Conservation (phyloP, 1,140 invertebrate genomes). For the Paralvinella palmiformis region DNA sequence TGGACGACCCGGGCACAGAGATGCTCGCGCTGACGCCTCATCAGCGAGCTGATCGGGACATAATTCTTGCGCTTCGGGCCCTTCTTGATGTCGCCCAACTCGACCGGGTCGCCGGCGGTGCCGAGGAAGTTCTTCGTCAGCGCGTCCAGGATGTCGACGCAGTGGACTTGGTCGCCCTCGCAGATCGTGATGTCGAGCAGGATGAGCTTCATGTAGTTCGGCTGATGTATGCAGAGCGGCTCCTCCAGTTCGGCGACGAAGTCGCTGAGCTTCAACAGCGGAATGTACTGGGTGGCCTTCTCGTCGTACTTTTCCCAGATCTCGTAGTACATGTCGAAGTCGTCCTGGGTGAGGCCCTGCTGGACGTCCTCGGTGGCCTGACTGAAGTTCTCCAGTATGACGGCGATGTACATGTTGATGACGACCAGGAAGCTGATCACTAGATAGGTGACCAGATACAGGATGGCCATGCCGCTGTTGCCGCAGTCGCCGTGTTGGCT, state of each 20-base stretch:
- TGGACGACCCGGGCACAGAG: slow-evolving; percentile 93
- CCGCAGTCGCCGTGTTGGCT: slow-evolving; percentile 87
- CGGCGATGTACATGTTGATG: slow-evolving; percentile 99
- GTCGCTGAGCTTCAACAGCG: slow-evolving; percentile 85
- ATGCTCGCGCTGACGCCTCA: slow-evolving; percentile 90
- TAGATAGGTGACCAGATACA: slow-evolving; percentile 89
- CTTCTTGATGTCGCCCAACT: slow-evolving; percentile 47
- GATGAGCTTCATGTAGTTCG: slow-evolving; percentile 97
- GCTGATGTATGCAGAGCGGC: slow-evolving; percentile 77
- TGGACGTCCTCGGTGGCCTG: slow-evolving; percentile 97
- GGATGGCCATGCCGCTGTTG: slow-evolving; percentile 84
- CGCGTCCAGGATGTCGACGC: slow-evolving; percentile 94
- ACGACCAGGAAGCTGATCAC: slow-evolving; percentile 97
- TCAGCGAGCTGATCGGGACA: slow-evolving; percentile 83
- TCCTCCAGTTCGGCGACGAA: slow-evolving; percentile 86
- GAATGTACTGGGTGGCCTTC: slow-evolving; percentile 93
- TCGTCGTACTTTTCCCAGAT: slow-evolving; percentile 99
- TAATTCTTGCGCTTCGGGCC: slow-evolving; percentile 52
- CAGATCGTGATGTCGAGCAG: slow-evolving; percentile 98
- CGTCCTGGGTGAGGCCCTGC: slow-evolving; percentile 94
- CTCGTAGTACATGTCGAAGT: slow-evolving; percentile 99
- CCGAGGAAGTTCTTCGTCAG: slow-evolving; percentile 89
- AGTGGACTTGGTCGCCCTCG: slow-evolving; percentile 92
- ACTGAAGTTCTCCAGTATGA: slow-evolving; percentile 97
- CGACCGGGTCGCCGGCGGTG: slow-evolving; percentile 67